A percentile compares a stretch with the other conserved stretches of the same genome.
These are phyloP conservation scores for Enteromius paludinosus DNA, from an alignment of 2,797 vertebrate genomes.

Conservation along the genomic window DNA sequence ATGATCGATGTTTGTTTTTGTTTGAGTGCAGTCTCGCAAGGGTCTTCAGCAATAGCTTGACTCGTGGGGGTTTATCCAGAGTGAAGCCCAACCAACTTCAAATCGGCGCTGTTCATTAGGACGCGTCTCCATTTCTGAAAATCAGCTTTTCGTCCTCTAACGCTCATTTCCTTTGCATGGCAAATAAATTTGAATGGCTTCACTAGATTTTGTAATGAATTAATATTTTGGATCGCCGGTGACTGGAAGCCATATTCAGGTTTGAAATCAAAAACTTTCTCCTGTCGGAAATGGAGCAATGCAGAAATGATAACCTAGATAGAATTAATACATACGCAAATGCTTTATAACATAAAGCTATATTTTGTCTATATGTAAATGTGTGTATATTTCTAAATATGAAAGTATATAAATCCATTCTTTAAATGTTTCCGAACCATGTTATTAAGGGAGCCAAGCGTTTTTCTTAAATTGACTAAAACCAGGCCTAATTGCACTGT, in stretches of 20 bases:
- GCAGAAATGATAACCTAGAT: slow-evolving; percentile 59
- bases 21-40: slow-evolving; percentile 58
- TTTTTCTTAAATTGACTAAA: slow-evolving; percentile 55
- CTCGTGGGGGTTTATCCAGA: slow-evolving; percentile 29
- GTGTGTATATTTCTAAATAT: slow-evolving; percentile 86
- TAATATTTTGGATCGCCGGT: slow-evolving; percentile 63
- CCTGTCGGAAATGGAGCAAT: slow-evolving; percentile 65
- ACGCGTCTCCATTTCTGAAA: background rate
- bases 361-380: slow-evolving; percentile 89
- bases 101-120: background rate
- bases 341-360: slow-evolving; percentile 80
- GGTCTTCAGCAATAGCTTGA: slow-evolving; percentile 69
- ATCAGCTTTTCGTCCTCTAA: background rate
- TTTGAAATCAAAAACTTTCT: slow-evolving; percentile 52
- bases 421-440: slow-evolving; percentile 71
- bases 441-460: slow-evolving; percentile 61
- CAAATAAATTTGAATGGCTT: slow-evolving; percentile 42
- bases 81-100: background rate
- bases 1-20: slow-evolving; percentile 56
- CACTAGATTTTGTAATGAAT: slow-evolving; percentile 57
- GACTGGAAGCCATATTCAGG: slow-evolving; percentile 76
- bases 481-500: slow-evolving; percentile 62
- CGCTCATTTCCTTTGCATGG: slow-evolving; percentile 43
- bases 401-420: slow-evolving; percentile 79
- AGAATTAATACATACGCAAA: slow-evolving; percentile 64